Base-by-base conservation (phyloP, 2,113 vertebrate genomes). In the Lanius collurio region DNA sequence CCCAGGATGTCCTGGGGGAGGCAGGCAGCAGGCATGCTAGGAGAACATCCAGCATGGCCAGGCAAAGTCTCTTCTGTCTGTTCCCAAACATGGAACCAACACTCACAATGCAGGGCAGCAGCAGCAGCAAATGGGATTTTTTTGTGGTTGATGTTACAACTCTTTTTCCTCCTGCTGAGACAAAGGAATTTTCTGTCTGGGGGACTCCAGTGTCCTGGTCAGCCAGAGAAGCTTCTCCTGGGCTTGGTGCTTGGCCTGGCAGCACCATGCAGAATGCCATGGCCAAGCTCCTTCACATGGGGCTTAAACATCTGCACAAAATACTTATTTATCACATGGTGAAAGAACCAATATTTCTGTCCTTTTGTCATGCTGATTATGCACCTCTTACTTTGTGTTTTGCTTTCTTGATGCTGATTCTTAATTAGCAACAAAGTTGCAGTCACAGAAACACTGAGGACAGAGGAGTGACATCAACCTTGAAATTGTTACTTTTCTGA, bases 91-190 rank as follows among this genome's bases (percentile, higher is more conserved):
- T 1, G 3, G 27, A 37, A 17, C 2, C 1, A 4, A 56, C 0
- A 6, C 31, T 71, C 12, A 39, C 19, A 0, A 0, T 1, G 2
- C 49, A 64, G 44, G 67, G 27, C 46, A 27, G 55, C 69, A 77
- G 27, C 50, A 73, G 46, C 7, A 22, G 77, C 9, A 68, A 26
- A 41, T 16, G 52, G 10, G 44, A 39, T 33, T 87, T 79, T 37
- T 47, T 47, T 23, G 27, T 21, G 21, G 22, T 42, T 1, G 5
- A 55, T 46, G 31, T 49, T 67, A 75, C 13, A n/a, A 59, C 0
- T 2, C 10, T 55, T 71, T 88, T 79, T 71, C 9, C 14, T 75
- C 35, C 44, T 50, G 22, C 47, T 57, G 31, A 75, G 50, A 65
- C 8, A 44, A 89, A 15, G 19, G 6, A 14, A 62, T 81, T 89